These are phyloP conservation scores for Mobula birostris DNA, from an alignment of 2,113 vertebrate species.

Conservation along the genomic window DNA sequence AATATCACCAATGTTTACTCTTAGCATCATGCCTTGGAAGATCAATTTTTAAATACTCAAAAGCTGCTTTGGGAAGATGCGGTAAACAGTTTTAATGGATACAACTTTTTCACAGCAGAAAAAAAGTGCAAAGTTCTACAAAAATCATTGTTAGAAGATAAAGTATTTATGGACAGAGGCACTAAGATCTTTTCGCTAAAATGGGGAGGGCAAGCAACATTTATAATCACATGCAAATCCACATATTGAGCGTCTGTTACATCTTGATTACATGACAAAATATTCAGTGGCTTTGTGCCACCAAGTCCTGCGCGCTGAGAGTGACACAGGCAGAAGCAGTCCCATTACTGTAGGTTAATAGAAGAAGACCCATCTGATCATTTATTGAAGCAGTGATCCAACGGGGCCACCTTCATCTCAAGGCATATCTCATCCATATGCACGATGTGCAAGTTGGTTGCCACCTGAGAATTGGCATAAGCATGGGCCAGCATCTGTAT, in stretches of 20 bases:
- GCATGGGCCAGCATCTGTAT: constrained; percentile 38
- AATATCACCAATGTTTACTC: too few species aligned
- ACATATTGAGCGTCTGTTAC: constrained; percentile 40
- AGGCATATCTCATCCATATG: constrained; percentile 40
- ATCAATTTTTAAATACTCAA: neutral
- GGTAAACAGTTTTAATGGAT: neutral
- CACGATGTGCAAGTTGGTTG: constrained; percentile 35
- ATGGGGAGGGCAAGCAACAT: neutral
- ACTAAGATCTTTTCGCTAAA: neutral
- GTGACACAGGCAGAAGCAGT: constrained; percentile 43
- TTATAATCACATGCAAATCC: constrained; percentile 39
- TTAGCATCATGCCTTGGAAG: neutral
- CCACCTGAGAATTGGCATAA: constrained; percentile 13
- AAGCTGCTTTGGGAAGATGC: too few species aligned
- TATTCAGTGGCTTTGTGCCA: constrained; percentile 43
- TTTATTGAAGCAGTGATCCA: constrained; percentile 41
- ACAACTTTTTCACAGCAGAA: neutral
- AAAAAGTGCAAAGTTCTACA: neutral
- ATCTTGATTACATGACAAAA: constrained; percentile 47
- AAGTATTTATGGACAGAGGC: neutral
- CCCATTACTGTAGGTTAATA: constrained; percentile 48
- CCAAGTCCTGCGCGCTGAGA: constrained; percentile 42
- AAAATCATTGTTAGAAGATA: neutral
- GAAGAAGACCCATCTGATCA: constrained; percentile 47
- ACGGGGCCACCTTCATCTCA: neutral